phyloP scores from a whole-genome alignment of 2,113 vertebrate species.

The Lucifuga dentata region DNA sequence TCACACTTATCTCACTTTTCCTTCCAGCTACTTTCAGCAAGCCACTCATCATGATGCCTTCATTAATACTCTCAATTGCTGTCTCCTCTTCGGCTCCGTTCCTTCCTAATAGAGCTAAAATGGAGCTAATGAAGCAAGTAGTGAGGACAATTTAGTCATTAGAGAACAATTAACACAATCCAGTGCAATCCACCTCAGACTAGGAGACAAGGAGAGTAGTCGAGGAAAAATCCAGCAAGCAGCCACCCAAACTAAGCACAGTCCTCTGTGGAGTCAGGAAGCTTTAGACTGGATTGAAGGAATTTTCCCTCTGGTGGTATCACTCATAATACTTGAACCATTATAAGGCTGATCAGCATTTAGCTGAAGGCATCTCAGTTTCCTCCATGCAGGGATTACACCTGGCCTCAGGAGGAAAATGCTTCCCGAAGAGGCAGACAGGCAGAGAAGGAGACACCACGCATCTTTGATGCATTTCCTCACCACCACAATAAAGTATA shows the following conservation, averaged over 20 bases:
- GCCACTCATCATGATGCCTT: conserved; percentile 50
- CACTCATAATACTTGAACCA: conserved; percentile 63
- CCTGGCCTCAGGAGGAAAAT: conserved; percentile 77
- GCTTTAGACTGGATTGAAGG: conserved; percentile 61
- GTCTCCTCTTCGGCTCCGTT: conserved; percentile 59
- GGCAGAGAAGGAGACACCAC: conserved; percentile 52
- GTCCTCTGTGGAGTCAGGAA: conserved; percentile 37
- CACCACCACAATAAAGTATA: conserved; percentile 79
- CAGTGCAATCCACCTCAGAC: conserved; percentile 68
- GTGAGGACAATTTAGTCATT: conserved; percentile 83
- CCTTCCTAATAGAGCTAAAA: conserved; percentile 77
- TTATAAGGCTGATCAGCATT: conserved; percentile 67
- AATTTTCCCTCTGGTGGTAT: conserved; percentile 71
- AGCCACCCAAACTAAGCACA: conserved; percentile 44
- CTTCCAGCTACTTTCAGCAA: conserved; percentile 35
- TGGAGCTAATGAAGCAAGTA: conserved; percentile 81
- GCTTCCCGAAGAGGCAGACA: conserved; percentile 71
- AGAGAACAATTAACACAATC: conserved; percentile 81
- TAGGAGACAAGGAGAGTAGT: conserved; percentile 25
- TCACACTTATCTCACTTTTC: neutral
- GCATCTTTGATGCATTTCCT: conserved; percentile 70
- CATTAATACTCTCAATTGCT: conserved; percentile 75
- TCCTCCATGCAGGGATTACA: conserved; percentile 72
- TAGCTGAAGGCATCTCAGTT: conserved; percentile 66
- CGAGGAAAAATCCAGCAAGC: conserved; percentile 37